phyloP scores from a whole-genome alignment of 2,113 vertebrate species.

The Cyanoramphus novaezelandiae region DNA sequence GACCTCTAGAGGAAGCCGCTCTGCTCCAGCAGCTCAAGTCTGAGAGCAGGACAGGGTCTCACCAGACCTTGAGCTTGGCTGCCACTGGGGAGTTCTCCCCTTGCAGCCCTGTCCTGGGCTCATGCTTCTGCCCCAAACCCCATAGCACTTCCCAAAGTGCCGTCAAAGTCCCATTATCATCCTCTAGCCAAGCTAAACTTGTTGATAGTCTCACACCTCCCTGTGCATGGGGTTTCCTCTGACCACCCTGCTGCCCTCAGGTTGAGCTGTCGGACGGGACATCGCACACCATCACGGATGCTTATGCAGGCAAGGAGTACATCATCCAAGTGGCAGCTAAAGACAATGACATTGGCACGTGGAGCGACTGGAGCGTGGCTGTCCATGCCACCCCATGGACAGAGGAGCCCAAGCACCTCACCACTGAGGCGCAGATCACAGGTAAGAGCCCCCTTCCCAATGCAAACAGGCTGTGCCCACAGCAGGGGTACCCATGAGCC shows the following conservation, averaged over 20 bases:
- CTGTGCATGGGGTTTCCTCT: fast-evolving
- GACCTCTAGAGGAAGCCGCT: slow-evolving; percentile 60
- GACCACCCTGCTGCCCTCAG: slow-evolving; percentile 58
- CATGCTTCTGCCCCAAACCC: neutral
- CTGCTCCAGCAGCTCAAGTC: fast-evolving
- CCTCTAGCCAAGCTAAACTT: fast-evolving
- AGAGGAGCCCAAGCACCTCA: slow-evolving; percentile 85
- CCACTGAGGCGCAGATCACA: slow-evolving; percentile 80
- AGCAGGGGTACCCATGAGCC: fast-evolving
- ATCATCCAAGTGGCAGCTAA: slow-evolving; percentile 98
- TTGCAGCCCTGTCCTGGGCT: neutral
- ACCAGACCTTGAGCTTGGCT: neutral
- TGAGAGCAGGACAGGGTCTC: fast-evolving
- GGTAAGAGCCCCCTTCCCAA: neutral
- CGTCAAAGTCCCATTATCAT: fast-evolving
- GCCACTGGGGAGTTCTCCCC: neutral
- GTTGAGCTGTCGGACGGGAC: slow-evolving; percentile 94
- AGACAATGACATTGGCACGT: slow-evolving; percentile 94
- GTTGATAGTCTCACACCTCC: neutral
- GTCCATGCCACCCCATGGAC: slow-evolving; percentile 96
- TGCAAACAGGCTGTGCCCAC: neutral
- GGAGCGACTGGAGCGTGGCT: slow-evolving; percentile 97
- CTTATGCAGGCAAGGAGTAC: slow-evolving; percentile 94
- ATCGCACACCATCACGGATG: slow-evolving; percentile 91
- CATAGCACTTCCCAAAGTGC: neutral